Conservation (phyloP, 2,113 vertebrate species). For the Lamprotornis superbus region DNA sequence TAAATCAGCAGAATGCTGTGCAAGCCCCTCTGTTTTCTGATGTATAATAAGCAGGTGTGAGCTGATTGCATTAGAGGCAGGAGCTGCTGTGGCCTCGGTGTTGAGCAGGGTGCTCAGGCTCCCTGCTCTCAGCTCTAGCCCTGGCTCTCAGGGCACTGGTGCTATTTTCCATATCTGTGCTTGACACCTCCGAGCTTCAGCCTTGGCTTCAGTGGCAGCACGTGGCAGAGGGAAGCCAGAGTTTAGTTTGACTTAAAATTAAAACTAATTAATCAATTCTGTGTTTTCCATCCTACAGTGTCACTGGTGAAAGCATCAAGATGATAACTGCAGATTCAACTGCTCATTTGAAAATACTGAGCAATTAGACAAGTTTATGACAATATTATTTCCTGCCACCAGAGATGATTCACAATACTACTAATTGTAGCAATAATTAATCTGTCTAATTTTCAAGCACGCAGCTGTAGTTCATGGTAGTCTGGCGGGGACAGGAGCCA, state of each 20-base stretch:
- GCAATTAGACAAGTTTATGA: neutral
- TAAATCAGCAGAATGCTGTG: neutral
- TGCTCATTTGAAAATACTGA: neutral
- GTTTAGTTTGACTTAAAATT: neutral
- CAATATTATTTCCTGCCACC: constrained; percentile 12
- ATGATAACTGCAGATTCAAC: neutral
- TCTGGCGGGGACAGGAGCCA: neutral
- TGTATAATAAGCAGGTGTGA: neutral
- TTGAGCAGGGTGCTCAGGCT: neutral
- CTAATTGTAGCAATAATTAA: constrained; percentile 40
- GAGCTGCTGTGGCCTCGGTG: too few relatives aligned
- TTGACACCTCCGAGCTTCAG: neutral
- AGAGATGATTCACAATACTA: neutral
- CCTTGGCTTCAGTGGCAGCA: neutral
- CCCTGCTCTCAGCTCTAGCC: neutral
- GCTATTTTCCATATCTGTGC: rapidly evolving
- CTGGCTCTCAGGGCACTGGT: rapidly evolving
- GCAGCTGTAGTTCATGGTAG: neutral
- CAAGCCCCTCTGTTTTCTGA: neutral
- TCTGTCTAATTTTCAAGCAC: neutral
- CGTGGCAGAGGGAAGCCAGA: neutral
- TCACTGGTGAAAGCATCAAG: neutral
- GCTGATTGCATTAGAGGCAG: neutral
- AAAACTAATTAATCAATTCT: neutral
- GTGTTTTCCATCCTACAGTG: neutral